Base-by-base conservation (phyloP, 2,113 vertebrate genomes). In the Salvelinus sp. region DNA sequence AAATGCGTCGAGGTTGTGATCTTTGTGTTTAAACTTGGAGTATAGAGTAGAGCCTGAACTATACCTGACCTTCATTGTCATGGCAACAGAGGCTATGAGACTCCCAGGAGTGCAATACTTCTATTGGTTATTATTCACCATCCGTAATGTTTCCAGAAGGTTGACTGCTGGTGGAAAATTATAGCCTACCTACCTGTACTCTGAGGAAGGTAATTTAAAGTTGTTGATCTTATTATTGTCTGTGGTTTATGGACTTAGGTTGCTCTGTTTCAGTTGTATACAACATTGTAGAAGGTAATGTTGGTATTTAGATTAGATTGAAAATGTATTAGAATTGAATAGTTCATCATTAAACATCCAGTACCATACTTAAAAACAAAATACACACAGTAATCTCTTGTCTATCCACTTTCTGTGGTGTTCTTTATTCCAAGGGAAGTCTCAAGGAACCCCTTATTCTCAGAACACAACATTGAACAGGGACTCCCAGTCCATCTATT, bases 71-170 rank as follows among this genome's bases (percentile, higher is more conserved):
- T 69, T 67, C 38, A 48, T 72, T 81, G 68, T 20, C 62, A 68
- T 81, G 47, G 50, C 25, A 76, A 69, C 62, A 69, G 63, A 76
- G 62, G 14, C 25, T 28, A 18, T 7, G 1, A 60, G 48, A 54
- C 20, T 58, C 22, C 58, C 73, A 38, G 48, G 44, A 57, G 64
- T 30, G 47, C 25, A 33, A 23, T 67, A 23, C n/a, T 57, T 68
- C 33, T 13, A 79, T 80, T 71, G 28, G 18, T 73, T 70, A 48
- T 64, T 48, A 69, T 69, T 48, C 18, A 30, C 16, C 18, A 30
- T 67, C 28, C 3, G 4, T 66, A 30, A 30, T 33, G 28, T 33
- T 68, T 33, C 16, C 30, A 68, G 66, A 33, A 54, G 13, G 14
- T 50, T 67, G 65, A 33, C 66, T 38, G 14, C 66, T 68, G 25